These are phyloP conservation scores for Phylloscopus collybita DNA, from an alignment of 2,797 vertebrate species.

Conservation along the genomic window DNA sequence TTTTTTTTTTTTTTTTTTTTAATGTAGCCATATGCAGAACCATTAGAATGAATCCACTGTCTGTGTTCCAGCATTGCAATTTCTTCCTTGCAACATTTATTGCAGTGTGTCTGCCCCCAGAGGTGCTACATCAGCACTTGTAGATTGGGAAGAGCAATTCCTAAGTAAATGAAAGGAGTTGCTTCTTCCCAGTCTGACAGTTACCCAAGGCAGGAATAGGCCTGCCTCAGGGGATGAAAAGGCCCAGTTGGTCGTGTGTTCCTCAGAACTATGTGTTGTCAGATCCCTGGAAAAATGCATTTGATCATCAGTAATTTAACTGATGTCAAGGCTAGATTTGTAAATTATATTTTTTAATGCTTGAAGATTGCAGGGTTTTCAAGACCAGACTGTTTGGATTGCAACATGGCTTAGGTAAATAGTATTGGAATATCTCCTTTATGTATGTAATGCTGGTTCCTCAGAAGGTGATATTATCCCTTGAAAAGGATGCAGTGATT, in stretches of 20 bases:
- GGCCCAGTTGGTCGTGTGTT: rapidly evolving
- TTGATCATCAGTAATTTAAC: not conserved
- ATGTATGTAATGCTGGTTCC: not conserved
- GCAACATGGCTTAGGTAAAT: not conserved
- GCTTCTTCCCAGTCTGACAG: not conserved
- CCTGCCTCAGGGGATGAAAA: not conserved
- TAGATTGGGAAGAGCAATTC: not conserved
- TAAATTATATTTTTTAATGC: not conserved
- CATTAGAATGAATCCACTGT: slow-evolving; percentile 56
- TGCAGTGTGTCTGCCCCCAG: not conserved
- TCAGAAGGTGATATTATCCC: not conserved
- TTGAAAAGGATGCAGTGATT: not conserved
- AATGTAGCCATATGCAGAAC: slow-evolving; percentile 13
- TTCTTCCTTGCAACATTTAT: slow-evolving; percentile 50
- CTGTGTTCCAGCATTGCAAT: slow-evolving; percentile 49
- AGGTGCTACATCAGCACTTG: slow-evolving; percentile 49
- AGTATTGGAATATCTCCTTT: not conserved
- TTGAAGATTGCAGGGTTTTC: not conserved
- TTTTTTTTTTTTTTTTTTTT: not conserved
- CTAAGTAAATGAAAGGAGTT: not conserved
- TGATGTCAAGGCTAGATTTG: not conserved
- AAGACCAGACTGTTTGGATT: not conserved
- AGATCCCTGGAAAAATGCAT: not conserved
- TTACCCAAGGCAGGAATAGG: not conserved
- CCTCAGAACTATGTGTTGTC: not conserved